Conservation (phyloP, 2,113 vertebrate species). For the Phasianus colchicus region DNA sequence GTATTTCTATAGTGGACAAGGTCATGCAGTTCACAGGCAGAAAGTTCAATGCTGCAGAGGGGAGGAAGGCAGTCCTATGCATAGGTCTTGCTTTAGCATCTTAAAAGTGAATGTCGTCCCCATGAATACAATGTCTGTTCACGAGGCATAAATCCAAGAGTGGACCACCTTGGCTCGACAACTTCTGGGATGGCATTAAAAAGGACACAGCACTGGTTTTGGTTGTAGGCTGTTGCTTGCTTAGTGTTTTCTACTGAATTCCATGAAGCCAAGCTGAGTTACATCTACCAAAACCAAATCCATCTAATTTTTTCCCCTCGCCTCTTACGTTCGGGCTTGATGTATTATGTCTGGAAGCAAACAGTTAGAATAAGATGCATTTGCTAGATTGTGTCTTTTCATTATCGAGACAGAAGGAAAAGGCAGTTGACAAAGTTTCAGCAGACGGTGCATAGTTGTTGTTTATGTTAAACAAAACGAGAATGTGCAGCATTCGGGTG, state of each 20-base stretch:
- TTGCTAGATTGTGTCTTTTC: slow-evolving; percentile 69
- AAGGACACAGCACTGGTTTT: not conserved
- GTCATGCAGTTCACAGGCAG: not conserved
- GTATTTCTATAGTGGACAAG: not conserved
- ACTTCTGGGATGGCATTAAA: not conserved
- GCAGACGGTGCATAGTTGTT: slow-evolving; percentile 74
- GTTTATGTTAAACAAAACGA: slow-evolving; percentile 76
- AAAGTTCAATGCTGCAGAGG: not conserved
- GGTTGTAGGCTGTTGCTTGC: not conserved
- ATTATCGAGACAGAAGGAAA: slow-evolving; percentile 72
- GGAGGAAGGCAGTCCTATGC: not conserved
- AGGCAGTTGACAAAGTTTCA: slow-evolving; percentile 72
- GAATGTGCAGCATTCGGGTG: slow-evolving; percentile 66
- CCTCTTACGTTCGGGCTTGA: slow-evolving; percentile 50
- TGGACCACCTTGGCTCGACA: not conserved
- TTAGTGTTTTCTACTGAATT: not conserved
- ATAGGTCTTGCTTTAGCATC: not conserved
- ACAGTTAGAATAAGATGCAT: slow-evolving; percentile 72
- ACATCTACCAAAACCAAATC: slow-evolving; percentile 14
- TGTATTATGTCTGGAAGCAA: slow-evolving; percentile 56
- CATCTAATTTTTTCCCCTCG: slow-evolving; percentile 24
- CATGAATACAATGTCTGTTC: not conserved
- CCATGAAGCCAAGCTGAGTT: not conserved
- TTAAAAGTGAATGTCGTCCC: not conserved
- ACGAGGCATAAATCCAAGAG: not conserved